Evolutionary conservation across 2,797 vertebrate species (phyloP), one percentile per base, ranked within the genome.

Genomic region (Lycodopsis pacificus): DNA sequence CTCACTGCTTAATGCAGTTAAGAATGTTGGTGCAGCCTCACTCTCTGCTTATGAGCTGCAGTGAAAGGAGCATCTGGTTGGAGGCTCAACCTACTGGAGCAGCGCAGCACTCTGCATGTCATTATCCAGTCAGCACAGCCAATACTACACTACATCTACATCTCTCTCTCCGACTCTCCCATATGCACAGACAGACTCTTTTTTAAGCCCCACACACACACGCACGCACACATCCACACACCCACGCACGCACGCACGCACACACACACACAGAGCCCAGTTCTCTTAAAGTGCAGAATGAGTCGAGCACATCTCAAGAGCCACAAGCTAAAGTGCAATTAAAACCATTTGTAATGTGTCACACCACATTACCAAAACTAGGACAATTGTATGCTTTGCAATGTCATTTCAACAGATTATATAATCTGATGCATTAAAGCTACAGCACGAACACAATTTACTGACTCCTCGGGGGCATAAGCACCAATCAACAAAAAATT

Each of bases 51-150:
- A 88, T 81, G 87, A 86, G 84, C 90, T 93, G 95, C 94, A 87
- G 83, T 92, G 84, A 92, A 78, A 83, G 92, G 91, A 91, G 94
- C 93, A 95, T 94, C 94, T 92, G 91, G 88, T 88, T 82, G 66
- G 87, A 89, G 89, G 91, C 90, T 93, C 61, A 86, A 76, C 89
- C 91, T 89, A 81, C 85, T 85, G 90, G 88, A 91, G 92, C 87
- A 87, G 88, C 63, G 25, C 69, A 79, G 38, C 75, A 40, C 68
- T 84, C 48, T 87, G 92, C 92, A 95, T 95, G 87, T 89, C 79
- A 95, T 96, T 96, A 96, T 94, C 93, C 91, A 96, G 91, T 96
- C 92, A 96, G 94, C 93, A 93, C 76, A 73, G 78, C 84, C 84
- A 81, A 82, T 88, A 84, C 84, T 83, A 85, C 84, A 71, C 86